Percentiles rank a stretch among this genome's conserved stretches.
These are phyloP conservation scores for Drosophila setifemur DNA, from an alignment of 1,140 invertebrate species.

Conservation along the genomic window DNA sequence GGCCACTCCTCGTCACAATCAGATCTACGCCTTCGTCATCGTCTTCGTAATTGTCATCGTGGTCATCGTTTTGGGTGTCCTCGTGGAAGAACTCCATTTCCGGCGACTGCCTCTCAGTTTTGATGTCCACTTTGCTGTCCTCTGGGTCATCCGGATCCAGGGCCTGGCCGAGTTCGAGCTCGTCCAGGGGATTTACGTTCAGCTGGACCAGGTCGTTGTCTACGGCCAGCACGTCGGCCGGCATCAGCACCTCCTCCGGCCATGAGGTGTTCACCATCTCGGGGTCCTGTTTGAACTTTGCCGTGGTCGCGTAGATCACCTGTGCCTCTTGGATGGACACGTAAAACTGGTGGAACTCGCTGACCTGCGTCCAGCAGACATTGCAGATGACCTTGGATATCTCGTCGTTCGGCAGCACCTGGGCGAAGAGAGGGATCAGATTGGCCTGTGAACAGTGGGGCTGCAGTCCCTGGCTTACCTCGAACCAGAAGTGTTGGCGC, in stretches of 20 bases:
- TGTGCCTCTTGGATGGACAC: conserved; percentile 72
- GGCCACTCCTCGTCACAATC: conserved; percentile 60
- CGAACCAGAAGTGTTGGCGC: conserved; percentile 76
- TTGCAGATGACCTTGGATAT: conserved; percentile 75
- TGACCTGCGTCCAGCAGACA: conserved; percentile 74
- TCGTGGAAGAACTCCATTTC: conserved; percentile 19
- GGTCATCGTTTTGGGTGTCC: conserved; percentile 27
- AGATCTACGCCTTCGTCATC: conserved; percentile 25
- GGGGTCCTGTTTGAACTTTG: conserved; percentile 58
- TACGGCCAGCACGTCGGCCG: conserved; percentile 53
- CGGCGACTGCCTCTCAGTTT: conserved; percentile 50
- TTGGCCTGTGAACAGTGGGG: background rate
- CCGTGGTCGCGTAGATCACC: conserved; percentile 60
- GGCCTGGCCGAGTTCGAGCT: conserved; percentile 42
- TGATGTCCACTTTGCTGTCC: conserved; percentile 50
- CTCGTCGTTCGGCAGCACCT: conserved; percentile 60
- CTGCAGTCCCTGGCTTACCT: conserved; percentile 42
- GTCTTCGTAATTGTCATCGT: conserved; percentile 30
- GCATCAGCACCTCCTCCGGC: conserved; percentile 67
- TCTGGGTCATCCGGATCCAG: conserved; percentile 16
- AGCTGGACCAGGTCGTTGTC: conserved; percentile 49
- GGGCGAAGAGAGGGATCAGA: background rate
- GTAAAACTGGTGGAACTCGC: conserved; percentile 77
- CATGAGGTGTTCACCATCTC: conserved; percentile 48
- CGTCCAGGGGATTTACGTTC: conserved; percentile 63